Base-by-base conservation (phyloP, 2,113 vertebrate species). In the Micronisus gabar region DNA sequence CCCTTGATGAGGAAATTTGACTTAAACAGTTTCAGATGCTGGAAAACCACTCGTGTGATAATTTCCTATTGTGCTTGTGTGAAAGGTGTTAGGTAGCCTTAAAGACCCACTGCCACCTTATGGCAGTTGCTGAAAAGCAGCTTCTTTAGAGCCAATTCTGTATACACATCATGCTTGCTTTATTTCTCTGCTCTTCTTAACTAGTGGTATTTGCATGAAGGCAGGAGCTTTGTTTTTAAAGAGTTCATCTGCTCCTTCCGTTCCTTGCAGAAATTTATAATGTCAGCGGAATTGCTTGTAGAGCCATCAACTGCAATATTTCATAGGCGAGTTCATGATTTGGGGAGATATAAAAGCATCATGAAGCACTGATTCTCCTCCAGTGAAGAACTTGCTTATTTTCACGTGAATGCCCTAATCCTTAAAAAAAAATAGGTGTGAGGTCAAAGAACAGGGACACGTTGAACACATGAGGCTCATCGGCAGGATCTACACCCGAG, bases 101-200 rank as follows among this genome's bases (percentile, higher is more conserved):
- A 93, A 95, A 95, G 90, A 94, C 95, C 90, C 90, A 91, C 95
- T 97, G 97, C 96, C 97, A 93, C 93, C 95, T 97, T 97, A 96
- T 97, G 95, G 95, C 94, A 97, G 87, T 86, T 79, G 74, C 88
- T 94, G 96, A 91, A 93, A 96, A 94, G 87, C 95, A 93, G 91
- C 86, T 63, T 91, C 86, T 81, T 78, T 38, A 47, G 90, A 94
- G 82, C 66, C 80, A 90, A 43, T 71, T 83, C 90, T 10, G 47
- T 34, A n/a, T 40, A 52, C 72, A 36, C 63, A 68, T 74, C 79
- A 16, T 61, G 88, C 87, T 84, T 27, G 56, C 88, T 86, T 83
- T 59, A 12, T 87, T 90, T 73, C 94, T 91, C 72, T 0, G 4
- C 56, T 90, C 70, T 87, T 75, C 75, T 81, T 81, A 80, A 48